phyloP scores from a whole-genome alignment of 2,797 vertebrate species.

The Psittacula echo region DNA sequence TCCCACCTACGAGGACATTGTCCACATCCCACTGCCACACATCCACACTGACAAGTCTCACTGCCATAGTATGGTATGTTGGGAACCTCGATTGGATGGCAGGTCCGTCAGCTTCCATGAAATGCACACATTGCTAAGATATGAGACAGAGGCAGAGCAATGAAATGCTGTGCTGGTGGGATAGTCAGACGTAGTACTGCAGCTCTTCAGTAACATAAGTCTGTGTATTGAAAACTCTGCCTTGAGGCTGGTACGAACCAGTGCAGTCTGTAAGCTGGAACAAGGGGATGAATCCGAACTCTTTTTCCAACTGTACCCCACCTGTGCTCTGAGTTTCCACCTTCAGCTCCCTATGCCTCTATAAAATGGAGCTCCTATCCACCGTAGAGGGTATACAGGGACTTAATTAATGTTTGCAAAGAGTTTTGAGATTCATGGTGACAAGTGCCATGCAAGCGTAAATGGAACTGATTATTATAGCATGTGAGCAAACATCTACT shows the following conservation, averaged over 20 bases:
- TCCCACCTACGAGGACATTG: background rate
- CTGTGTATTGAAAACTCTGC: background rate
- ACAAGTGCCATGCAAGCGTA: constrained; percentile 9
- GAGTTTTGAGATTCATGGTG: constrained; percentile 41
- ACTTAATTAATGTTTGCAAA: constrained; percentile 52
- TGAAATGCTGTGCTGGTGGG: background rate
- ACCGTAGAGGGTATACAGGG: background rate
- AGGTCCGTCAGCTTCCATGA: background rate
- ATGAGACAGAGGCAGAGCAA: background rate
- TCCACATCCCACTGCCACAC: background rate
- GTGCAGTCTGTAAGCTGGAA: background rate
- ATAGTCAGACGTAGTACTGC: background rate
- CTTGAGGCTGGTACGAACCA: background rate
- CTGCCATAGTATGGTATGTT: background rate
- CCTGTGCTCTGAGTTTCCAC: background rate
- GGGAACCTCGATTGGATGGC: background rate
- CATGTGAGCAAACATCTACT: constrained; percentile 27
- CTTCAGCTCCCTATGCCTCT: background rate
- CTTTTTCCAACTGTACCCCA: background rate
- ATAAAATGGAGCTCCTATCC: background rate
- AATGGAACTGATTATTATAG: constrained; percentile 40
- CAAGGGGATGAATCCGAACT: background rate
- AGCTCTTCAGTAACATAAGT: background rate
- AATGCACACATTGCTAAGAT: background rate
- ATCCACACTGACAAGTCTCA: background rate